Evolutionary conservation across 37 sponge, comb jelly and placozoan genomes (phyloP).

Genomic region (Amphimedon queenslandica): DNA sequence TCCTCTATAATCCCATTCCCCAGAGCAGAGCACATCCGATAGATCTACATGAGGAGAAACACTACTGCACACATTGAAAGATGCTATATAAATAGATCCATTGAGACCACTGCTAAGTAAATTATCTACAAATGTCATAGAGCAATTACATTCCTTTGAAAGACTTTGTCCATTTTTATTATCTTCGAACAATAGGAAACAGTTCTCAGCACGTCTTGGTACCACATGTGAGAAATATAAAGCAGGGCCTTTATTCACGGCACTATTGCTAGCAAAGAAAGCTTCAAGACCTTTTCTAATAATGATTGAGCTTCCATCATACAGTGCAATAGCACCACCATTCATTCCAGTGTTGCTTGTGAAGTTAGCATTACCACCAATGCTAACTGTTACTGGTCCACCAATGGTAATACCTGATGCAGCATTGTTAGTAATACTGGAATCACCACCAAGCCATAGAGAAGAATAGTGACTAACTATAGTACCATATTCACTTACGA

Average conservation of each 20-base stretch:
- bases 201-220: background rate
- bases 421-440: background rate
- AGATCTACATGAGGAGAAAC: background rate
- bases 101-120: background rate
- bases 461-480: background rate
- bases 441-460: background rate
- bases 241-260: background rate
- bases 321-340: background rate
- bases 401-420: background rate
- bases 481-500: background rate
- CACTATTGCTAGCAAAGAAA: background rate
- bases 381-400: background rate
- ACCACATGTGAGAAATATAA: background rate
- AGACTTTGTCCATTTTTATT: too few species aligned
- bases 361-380: background rate
- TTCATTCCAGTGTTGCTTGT: background rate
- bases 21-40: background rate
- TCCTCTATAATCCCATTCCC: background rate
- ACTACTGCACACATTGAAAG: background rate
- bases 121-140: background rate
- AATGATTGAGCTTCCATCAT: background rate
- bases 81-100: background rate
- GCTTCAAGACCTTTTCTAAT: background rate
- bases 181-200: background rate
- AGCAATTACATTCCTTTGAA: background rate